phyloP scores from a whole-genome alignment of 2,113 vertebrate species.

The Climacteris rufus region DNA sequence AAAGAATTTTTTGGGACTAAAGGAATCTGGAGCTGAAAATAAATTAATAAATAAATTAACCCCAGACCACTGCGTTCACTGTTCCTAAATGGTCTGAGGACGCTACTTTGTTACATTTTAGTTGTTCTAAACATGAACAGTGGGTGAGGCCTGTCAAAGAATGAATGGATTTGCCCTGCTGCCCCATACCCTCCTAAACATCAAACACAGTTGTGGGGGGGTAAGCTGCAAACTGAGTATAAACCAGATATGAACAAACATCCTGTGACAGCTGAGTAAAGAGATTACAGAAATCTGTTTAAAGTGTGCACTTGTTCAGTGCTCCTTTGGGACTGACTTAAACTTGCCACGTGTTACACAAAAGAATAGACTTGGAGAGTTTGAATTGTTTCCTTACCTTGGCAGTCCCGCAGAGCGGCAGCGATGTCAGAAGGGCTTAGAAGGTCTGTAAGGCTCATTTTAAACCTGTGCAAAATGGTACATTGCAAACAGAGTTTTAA shows the following conservation, averaged over 20 bases:
- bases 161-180: background rate
- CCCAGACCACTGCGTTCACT: background rate
- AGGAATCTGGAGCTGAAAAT: conserved; percentile 87
- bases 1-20: conserved; percentile 95
- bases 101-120: background rate
- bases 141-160: background rate
- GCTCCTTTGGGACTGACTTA: background rate
- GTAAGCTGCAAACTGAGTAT: background rate
- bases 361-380: background rate
- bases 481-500: background rate
- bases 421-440: conserved; percentile 89
- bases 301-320: background rate
- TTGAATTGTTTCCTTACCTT: conserved; percentile 77
- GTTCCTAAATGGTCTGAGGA: background rate
- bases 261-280: background rate
- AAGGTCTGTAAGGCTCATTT: conserved; percentile 91
- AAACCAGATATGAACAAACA: background rate
- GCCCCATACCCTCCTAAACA: background rate
- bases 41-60: conserved; percentile 49
- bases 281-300: background rate
- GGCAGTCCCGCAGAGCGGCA: conserved; percentile 91
- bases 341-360: background rate
- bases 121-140: background rate
- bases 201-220: background rate
- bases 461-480: conserved; percentile 70